Base-by-base conservation (phyloP, 2,888 invertebrate genomes). In the Limulus polyphemus region DNA sequence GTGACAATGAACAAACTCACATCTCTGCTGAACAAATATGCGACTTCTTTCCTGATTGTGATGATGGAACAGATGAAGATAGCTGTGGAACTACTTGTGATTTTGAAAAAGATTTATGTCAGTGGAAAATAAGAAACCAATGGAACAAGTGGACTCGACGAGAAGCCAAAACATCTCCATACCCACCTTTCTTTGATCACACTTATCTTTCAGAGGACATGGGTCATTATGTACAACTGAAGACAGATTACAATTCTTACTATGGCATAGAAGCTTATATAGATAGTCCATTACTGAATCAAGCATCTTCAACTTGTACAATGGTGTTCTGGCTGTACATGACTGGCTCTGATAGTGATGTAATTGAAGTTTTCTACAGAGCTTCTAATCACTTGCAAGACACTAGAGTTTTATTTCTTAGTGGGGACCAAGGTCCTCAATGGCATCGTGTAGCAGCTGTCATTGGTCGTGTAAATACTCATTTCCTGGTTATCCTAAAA, bases 21-120 rank as follows among this genome's bases (percentile, higher is more conserved):
- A 64, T 67, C 55, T 54, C 61, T 11, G 59, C 55, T 51, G 63
- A 67, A 14, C 47, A 56, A 11, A 60, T 66, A 10, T 68, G 68
- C 49, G 68, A 68, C 51, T 68, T 68, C 51, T 65, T 56, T 51
- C 47, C 47, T 2, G 65, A 68, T 49, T 68, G 68, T 55, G 10
- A 48, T 50, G 65, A 68, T 54, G 61, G 59, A 7, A 55, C 50
- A 2, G 68, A 68, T 49, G 68, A 68, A 60, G 16, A 10, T 1
- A 52, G 57, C 16, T 68, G 68, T 50, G 68, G 68, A 10, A 48
- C 49, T 3, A 32, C 59, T 12, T 67, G 67, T 48, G 62, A 67
- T n/a, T 67, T 67, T 50, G 67, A 67, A 55, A 57, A 14, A 0
- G 54, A 59, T 14, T 61, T 61, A 4, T 67, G 67, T 55, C 58